phyloP scores from a whole-genome alignment of 2,797 vertebrate species.

The Limosa lapponica region DNA sequence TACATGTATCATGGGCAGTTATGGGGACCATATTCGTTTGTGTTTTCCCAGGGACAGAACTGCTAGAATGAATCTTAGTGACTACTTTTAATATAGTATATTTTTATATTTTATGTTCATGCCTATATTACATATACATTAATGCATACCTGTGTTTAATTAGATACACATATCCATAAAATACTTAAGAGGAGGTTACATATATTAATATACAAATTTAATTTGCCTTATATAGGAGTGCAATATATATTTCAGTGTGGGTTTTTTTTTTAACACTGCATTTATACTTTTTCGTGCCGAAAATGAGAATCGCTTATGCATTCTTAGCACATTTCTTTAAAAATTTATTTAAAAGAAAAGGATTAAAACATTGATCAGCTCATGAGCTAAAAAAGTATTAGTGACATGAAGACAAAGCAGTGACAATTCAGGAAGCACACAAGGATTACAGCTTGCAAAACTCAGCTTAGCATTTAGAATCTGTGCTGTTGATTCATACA shows the following conservation, averaged over 20 bases:
- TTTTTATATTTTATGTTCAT: not conserved
- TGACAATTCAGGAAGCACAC: not conserved
- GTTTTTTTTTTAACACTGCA: not conserved
- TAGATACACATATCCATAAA: not conserved
- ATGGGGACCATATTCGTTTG: not conserved
- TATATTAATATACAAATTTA: slow-evolving; percentile 29
- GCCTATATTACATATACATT: not conserved
- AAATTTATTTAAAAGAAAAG: not conserved
- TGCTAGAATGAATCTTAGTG: not conserved
- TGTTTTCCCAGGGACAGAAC: not conserved
- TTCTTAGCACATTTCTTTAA: slow-evolving; percentile 13
- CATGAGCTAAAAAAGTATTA: not conserved
- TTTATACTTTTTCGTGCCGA: not conserved
- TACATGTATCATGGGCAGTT: not conserved
- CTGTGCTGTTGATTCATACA: not conserved
- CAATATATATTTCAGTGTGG: not conserved
- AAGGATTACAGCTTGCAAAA: not conserved
- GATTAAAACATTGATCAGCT: slow-evolving; percentile 27
- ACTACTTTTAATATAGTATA: not conserved
- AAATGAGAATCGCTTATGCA: not conserved
- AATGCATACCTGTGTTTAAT: not conserved
- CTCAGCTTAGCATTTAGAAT: slow-evolving; percentile 13
- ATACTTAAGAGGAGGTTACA: not conserved
- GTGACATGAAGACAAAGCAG: not conserved
- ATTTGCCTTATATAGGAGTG: not conserved